These are phyloP conservation scores for Fulmarus glacialis DNA, from an alignment of 2,113 vertebrate species.

Conservation along the genomic window DNA sequence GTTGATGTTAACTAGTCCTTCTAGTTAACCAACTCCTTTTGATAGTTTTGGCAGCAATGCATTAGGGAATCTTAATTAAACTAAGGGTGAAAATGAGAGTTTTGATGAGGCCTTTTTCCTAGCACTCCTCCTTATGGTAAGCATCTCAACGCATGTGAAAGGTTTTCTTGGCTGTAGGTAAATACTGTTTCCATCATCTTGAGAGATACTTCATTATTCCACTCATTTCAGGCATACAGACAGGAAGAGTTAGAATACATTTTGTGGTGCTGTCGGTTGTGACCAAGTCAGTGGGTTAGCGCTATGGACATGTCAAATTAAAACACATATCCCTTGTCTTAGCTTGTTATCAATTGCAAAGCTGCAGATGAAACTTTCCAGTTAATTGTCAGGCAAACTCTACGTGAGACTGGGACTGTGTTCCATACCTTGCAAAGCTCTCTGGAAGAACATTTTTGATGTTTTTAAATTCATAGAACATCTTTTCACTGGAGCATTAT, in stretches of 20 bases:
- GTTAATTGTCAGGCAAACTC: background rate
- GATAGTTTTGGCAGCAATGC: background rate
- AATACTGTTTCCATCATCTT: background rate
- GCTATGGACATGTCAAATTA: background rate
- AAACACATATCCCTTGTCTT: background rate
- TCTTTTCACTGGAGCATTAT: background rate
- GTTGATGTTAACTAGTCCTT: background rate
- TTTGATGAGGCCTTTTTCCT: background rate
- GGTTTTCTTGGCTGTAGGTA: background rate
- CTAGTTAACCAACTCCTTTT: background rate
- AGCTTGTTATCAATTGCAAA: background rate
- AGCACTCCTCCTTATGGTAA: background rate
- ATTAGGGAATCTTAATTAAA: background rate
- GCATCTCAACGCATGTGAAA: background rate
- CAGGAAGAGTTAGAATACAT: background rate
- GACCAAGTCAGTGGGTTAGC: background rate
- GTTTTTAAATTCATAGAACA: background rate
- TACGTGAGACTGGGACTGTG: background rate
- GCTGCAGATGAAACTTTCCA: background rate
- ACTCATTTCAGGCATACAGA: background rate
- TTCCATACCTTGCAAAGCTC: background rate
- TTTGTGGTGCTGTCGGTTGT: background rate
- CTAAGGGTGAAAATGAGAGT: background rate
- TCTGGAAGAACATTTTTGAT: background rate
- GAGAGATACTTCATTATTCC: background rate